phyloP scores from a whole-genome alignment of 2,113 vertebrate genomes.

The rabbit (Oryctolagus cuniculus) region DNA sequence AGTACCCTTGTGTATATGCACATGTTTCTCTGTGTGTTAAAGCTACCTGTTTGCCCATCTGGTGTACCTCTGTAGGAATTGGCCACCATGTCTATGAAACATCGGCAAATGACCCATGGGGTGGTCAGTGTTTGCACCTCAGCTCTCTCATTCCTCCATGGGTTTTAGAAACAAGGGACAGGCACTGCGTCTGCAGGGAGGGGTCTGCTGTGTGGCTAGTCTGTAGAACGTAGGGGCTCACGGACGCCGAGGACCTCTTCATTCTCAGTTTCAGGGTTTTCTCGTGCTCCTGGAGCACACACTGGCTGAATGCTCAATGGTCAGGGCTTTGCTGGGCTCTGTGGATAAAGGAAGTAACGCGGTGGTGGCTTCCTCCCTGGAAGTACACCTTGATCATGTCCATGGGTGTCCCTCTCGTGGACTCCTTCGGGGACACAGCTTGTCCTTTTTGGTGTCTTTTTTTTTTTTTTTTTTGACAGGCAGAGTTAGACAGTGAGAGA shows the following conservation, averaged over 20 bases:
- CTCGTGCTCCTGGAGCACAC: neutral
- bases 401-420: neutral
- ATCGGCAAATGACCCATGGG: neutral
- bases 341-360: neutral
- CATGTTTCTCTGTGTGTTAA: accelerated
- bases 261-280: neutral
- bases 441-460: neutral
- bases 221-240: neutral
- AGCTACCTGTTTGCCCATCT: neutral
- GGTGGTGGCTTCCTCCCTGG: accelerated
- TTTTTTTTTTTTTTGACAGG: too few relatives aligned
- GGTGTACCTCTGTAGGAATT: neutral
- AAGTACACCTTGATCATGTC: neutral
- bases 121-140: neutral
- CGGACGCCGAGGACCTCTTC: neutral
- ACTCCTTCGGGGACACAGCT: neutral
- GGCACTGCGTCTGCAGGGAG: too few relatives aligned
- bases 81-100: neutral
- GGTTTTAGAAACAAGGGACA: neutral
- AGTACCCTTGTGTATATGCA: too few relatives aligned
- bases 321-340: neutral
- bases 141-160: neutral
- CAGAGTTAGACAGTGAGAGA: too few relatives aligned
- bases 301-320: neutral
- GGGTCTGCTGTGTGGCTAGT: neutral